These are phyloP conservation scores for Mus musculus DNA, from an alignment of 2,113 vertebrate species.

Conservation along the genomic window GRCm39 chr14:107543501-107544000, in stretches of 20 bases:
- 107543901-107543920: not conserved
- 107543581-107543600: not conserved
- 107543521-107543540: not conserved
- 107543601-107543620: not conserved
- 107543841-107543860: not conserved
- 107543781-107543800: not conserved
- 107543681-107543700: not conserved
- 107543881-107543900: not conserved
- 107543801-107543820: not conserved
- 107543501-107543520: not conserved
- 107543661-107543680: not conserved
- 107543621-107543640: not conserved
- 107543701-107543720: not conserved
- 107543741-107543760: not conserved
- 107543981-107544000: not conserved
- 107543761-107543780: not conserved
- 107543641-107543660: not conserved
- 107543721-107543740: not conserved
- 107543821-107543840: not conserved
- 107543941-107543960: not conserved
- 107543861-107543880: not conserved
- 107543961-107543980: not conserved
- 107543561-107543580: not conserved
- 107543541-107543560: not conserved
- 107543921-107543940: not conserved